Evolutionary conservation across 2,888 invertebrate species (phyloP).

Genomic region (Dynastes grantii): DNA sequence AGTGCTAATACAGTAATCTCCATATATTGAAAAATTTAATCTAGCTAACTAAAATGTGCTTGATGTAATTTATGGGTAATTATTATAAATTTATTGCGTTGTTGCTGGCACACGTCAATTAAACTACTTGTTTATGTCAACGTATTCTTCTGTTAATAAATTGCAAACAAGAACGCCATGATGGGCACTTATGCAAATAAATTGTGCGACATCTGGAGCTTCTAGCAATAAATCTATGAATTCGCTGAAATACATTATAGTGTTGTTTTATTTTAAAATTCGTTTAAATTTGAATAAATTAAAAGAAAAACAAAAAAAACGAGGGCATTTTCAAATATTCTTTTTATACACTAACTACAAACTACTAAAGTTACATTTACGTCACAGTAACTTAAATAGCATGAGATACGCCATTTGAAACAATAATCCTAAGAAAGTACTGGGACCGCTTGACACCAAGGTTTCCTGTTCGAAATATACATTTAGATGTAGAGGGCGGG

Average conservation of each 20-base stretch:
- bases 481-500: slow-evolving; percentile 26
- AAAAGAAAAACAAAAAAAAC: too few species aligned
- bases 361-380: not conserved
- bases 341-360: too few species aligned
- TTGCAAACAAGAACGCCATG: not conserved
- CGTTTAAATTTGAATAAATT: too few species aligned
- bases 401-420: slow-evolving; percentile 38
- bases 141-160: slow-evolving; percentile 14
- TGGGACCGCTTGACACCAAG: slow-evolving; percentile 52
- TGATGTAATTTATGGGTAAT: not conserved
- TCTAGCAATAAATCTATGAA: not conserved
- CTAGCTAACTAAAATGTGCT: too few species aligned
- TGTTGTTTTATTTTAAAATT: too few species aligned
- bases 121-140: slow-evolving; percentile 13
- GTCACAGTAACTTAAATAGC: slow-evolving; percentile 3
- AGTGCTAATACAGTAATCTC: too few species aligned
- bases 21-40: too few species aligned
- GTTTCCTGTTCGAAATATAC: slow-evolving; percentile 39
- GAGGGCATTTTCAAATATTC: too few species aligned
- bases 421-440: slow-evolving; percentile 41
- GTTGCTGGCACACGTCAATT: slow-evolving; percentile 9
- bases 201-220: not conserved
- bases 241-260: too few species aligned
- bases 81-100: slow-evolving; percentile 13
- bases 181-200: slow-evolving; percentile 24